Conservation (phyloP, 2,888 invertebrate species). For the Tenthredo notha region DNA sequence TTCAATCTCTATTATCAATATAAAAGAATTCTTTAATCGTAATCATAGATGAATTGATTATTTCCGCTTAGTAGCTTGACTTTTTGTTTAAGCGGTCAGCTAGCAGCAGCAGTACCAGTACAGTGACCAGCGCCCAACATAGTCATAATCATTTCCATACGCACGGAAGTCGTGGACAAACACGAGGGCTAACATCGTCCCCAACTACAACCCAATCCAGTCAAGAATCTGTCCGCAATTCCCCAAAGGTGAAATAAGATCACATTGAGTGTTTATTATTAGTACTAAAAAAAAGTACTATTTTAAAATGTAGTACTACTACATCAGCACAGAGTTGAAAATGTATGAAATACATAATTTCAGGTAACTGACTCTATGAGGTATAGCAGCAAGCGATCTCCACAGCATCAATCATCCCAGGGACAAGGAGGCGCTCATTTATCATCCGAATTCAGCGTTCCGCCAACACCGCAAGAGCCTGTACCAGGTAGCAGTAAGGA, state of each 20-base stretch:
- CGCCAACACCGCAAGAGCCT: slow-evolving; percentile 68
- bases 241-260: slow-evolving; percentile 68
- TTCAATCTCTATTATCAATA: not conserved
- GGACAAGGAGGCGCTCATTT: slow-evolving; percentile 64
- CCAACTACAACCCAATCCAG: slow-evolving; percentile 69
- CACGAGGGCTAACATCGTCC: slow-evolving; percentile 71
- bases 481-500: slow-evolving; percentile 74
- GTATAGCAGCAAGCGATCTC: slow-evolving; percentile 70
- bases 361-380: slow-evolving; percentile 69
- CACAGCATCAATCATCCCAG: slow-evolving; percentile 69
- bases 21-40: not conserved
- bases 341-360: not conserved
- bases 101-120: slow-evolving; percentile 74
- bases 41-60: not conserved
- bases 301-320: no score
- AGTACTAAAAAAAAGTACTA: no score
- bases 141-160: slow-evolving; percentile 73
- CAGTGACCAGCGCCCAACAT: slow-evolving; percentile 74
- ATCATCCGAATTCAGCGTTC: slow-evolving; percentile 66
- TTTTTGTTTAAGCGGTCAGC: slow-evolving; percentile 69
- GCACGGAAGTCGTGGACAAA: slow-evolving; percentile 71
- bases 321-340: not conserved
- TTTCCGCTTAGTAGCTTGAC: slow-evolving; percentile 39
- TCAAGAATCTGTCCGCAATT: slow-evolving; percentile 72
- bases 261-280: no score